Conservation (phyloP, 2,888 invertebrate genomes). For the Atrina japonica region DNA sequence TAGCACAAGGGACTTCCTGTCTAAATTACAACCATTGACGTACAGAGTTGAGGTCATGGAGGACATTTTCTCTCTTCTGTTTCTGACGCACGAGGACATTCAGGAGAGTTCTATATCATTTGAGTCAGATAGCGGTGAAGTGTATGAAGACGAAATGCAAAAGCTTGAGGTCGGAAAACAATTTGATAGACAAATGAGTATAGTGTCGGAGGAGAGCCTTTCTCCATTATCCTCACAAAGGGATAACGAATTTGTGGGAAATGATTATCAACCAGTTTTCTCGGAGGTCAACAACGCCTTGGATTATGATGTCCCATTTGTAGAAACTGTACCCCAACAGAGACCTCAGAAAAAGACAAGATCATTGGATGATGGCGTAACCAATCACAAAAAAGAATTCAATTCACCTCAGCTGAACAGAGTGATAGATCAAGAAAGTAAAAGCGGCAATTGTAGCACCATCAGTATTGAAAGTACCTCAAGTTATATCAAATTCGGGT, state of each 20-base stretch:
- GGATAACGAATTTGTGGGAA: neutral
- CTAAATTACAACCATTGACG: slow-evolving; percentile 72
- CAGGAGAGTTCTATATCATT: slow-evolving; percentile 81
- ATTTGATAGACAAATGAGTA: slow-evolving; percentile 24
- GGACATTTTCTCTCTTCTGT: slow-evolving; percentile 87
- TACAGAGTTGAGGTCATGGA: slow-evolving; percentile 85
- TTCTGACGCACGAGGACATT: slow-evolving; percentile 85
- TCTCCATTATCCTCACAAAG: slow-evolving; percentile 17
- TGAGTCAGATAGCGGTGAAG: slow-evolving; percentile 77
- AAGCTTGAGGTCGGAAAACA: slow-evolving; percentile 16
- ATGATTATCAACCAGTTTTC: neutral
- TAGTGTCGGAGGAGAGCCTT: slow-evolving; percentile 31
- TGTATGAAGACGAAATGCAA: slow-evolving; percentile 41
- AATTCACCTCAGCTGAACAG: neutral
- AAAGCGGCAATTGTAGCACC: slow-evolving; percentile 50
- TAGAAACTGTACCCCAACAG: slow-evolving; percentile 16
- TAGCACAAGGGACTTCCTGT: slow-evolving; percentile 59
- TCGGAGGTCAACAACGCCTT: neutral
- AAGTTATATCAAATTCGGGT: slow-evolving; percentile 60
- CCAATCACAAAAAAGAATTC: slow-evolving; percentile 2
- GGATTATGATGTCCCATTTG: slow-evolving; percentile 66
- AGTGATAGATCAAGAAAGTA: slow-evolving; percentile 13
- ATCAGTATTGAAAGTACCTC: slow-evolving; percentile 53
- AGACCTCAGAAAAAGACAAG: slow-evolving; percentile 17
- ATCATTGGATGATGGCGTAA: slow-evolving; percentile 1